Evolutionary conservation across 2,113 vertebrate species (phyloP).

Genomic region (Antigone vipio): DNA sequence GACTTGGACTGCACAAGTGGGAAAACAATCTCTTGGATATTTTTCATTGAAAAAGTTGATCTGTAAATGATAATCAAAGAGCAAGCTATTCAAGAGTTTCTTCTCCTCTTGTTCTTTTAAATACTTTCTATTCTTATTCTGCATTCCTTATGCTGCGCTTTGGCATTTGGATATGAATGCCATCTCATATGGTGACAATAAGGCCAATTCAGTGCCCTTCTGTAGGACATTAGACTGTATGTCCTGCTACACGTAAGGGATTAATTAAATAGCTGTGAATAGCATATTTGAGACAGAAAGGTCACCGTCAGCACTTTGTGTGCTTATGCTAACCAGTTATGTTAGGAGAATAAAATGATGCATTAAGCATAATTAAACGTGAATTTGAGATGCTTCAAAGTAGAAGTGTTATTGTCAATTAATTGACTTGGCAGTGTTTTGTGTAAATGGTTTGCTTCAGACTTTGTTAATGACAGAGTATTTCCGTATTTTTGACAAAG

Average conservation of each 20-base stretch:
- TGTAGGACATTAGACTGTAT: not conserved
- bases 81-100: not conserved
- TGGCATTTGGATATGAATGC: slow-evolving; percentile 61
- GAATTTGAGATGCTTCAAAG: slow-evolving; percentile 14
- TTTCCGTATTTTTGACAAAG: not conserved
- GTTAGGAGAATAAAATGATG: slow-evolving; percentile 34
- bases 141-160: not conserved
- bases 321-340: slow-evolving; percentile 43
- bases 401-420: slow-evolving; percentile 1
- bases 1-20: not conserved
- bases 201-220: slow-evolving; percentile 37
- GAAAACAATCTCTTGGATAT: slow-evolving; percentile 22
- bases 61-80: slow-evolving; percentile 30
- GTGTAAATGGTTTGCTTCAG: not conserved
- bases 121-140: slow-evolving; percentile 20
- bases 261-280: slow-evolving; percentile 42
- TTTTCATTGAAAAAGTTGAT: slow-evolving; percentile 34
- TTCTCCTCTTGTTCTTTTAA: slow-evolving; percentile 5
- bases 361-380: slow-evolving; percentile 37
- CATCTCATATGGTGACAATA: slow-evolving; percentile 47
- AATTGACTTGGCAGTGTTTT: not conserved
- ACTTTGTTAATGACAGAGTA: not conserved
- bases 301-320: slow-evolving; percentile 13
- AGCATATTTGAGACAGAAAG: slow-evolving; percentile 13
- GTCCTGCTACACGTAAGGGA: slow-evolving; percentile 7